phyloP scores from a whole-genome alignment of 1,140 invertebrate species.

The Physella acuta region DNA sequence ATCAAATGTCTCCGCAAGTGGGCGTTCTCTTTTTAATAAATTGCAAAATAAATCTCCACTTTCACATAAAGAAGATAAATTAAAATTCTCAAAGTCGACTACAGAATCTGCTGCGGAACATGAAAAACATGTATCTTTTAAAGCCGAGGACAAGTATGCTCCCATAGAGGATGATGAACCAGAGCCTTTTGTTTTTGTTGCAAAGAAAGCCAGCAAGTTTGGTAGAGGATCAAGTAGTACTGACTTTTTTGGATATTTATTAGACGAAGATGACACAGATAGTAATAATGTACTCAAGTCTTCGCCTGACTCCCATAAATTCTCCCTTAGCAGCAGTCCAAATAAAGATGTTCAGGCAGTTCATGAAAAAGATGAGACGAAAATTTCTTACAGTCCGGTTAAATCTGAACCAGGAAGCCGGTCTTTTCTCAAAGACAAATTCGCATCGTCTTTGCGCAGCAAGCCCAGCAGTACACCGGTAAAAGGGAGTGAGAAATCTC shows the following conservation, averaged over 20 bases:
- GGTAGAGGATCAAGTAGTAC: constrained; percentile 11
- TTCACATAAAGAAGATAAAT: not conserved
- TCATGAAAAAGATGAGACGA: not conserved
- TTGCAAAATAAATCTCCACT: not conserved
- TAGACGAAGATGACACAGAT: constrained; percentile 4
- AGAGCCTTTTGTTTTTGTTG: constrained; percentile 13
- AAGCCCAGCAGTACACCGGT: not conserved
- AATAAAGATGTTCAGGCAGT: not conserved
- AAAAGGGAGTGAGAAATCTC: constrained; percentile 11
- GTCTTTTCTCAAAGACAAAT: constrained; percentile 11
- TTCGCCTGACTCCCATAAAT: not conserved
- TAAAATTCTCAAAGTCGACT: not conserved
- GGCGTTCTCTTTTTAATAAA: not conserved
- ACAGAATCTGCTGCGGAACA: not conserved
- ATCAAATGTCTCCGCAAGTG: not conserved
- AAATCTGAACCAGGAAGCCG: not conserved
- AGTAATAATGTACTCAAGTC: not conserved
- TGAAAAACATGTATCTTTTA: not conserved
- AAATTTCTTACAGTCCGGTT: not conserved
- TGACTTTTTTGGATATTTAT: constrained; percentile 1
- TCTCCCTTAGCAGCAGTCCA: not conserved
- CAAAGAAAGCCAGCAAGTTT: constrained; percentile 8
- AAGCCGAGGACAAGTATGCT: not conserved
- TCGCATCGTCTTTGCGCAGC: not conserved
- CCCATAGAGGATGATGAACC: not conserved